Base-by-base conservation (phyloP, 1,140 invertebrate species). In the Listronotus bonariensis region DNA sequence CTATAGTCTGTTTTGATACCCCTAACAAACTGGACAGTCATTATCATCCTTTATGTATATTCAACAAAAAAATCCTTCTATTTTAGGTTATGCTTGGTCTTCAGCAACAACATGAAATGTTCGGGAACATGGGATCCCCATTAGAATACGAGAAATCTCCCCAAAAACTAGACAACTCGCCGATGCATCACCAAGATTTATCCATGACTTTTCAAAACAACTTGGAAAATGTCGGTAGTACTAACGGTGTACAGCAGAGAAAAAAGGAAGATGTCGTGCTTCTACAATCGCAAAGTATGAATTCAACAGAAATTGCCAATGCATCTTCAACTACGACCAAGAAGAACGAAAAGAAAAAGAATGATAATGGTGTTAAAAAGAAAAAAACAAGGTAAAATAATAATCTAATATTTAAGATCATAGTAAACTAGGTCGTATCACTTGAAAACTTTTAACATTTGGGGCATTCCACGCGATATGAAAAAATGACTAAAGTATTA, bases 311-410 rank as follows among this genome's bases (percentile, higher is more conserved):
- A 40, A 76, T 77, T 31, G 74, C 68, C 1, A 73, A 71, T 32
- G 11, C 65, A 6, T 71, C 80, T 4, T 72, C 68, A 0, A 70
- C 69, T 12, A 69, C 72, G 34, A 52, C 49, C 45, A 77, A 77
- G 58, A 78, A 77, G 49, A 76, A 89, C 61, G 87, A 87, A 3
- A 93, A 92, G 77, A 95, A 94, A 78, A 94, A 94, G 77, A 86
- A 83, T 67, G 91, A 92, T 70, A 93, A 92, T 75, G 89, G 91
- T 26, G 91, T 93, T 4, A 95, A 95, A 74, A 95, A 96, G 80
- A 96, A 96, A 80, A 95, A 96, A 83, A 96, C 93, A 18, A 91
- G 92, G 93, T 95, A 79, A 26, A 26, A 26, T 3, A 26, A 5
- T 26, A 5, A 26, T 26, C 5, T 26, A 26, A 26, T 26, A 3